Evolutionary conservation across 2,113 vertebrate genomes (phyloP).

Genomic region (Ceyx melanurus): DNA sequence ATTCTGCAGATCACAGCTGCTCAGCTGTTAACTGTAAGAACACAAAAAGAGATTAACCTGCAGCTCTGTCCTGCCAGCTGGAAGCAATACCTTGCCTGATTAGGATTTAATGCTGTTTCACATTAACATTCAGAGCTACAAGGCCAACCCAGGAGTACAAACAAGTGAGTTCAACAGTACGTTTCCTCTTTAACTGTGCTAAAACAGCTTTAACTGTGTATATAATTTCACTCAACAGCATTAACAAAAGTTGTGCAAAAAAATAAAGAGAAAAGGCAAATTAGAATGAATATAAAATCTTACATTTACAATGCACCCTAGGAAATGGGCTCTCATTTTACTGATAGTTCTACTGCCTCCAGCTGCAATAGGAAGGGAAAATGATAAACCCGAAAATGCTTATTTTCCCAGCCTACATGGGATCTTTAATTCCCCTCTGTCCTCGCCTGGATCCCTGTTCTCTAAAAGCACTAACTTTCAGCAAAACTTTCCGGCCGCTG

Average conservation of each 20-base stretch:
- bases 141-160: neutral
- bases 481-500: neutral
- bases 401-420: neutral
- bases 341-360: neutral
- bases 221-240: neutral
- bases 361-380: neutral
- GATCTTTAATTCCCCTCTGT: neutral
- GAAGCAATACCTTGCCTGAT: neutral
- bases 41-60: neutral
- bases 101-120: neutral
- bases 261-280: neutral
- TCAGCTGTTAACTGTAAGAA: neutral
- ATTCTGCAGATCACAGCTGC: rapidly evolving
- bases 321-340: neutral
- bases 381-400: rapidly evolving
- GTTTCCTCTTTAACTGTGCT: neutral
- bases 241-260: neutral
- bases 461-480: neutral
- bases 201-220: no score
- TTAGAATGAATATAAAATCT: neutral
- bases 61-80: neutral
- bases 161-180: neutral
- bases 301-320: neutral
- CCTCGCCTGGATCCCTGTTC: rapidly evolving
- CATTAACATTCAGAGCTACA: neutral